These are phyloP conservation scores for Scaptomyza caliginosa DNA, from an alignment of 2,888 invertebrate genomes.

Conservation along the genomic window DNA sequence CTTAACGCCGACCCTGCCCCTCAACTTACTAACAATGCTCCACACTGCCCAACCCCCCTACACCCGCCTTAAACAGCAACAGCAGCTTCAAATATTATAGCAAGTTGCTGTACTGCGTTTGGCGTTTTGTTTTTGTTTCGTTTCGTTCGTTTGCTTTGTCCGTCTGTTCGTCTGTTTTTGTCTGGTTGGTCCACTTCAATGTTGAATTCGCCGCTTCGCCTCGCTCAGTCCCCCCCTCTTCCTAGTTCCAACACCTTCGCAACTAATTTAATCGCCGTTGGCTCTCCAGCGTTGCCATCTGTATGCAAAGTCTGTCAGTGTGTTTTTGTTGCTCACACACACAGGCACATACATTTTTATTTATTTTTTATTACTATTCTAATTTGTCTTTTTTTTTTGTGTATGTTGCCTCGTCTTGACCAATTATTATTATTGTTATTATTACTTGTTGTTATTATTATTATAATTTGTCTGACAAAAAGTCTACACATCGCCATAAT, in stretches of 20 bases:
- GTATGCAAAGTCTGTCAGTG: slow-evolving; percentile 39
- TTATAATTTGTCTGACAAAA: slow-evolving; percentile 60
- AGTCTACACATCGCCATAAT: slow-evolving; percentile 61
- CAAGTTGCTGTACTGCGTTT: slow-evolving; percentile 44
- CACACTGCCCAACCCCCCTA: slow-evolving; percentile 21
- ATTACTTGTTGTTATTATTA: slow-evolving; percentile 34
- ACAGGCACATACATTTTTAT: slow-evolving; percentile 26
- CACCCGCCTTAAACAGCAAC: slow-evolving; percentile 26
- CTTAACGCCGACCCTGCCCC: slow-evolving; percentile 59
- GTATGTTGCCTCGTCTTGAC: slow-evolving; percentile 31
- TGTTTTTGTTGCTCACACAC: slow-evolving; percentile 28
- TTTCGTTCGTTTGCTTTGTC: slow-evolving; percentile 27
- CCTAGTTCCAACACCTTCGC: slow-evolving; percentile 28
- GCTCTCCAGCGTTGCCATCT: slow-evolving; percentile 28
- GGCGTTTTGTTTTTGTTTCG: slow-evolving; percentile 44
- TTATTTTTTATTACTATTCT: slow-evolving; percentile 71
- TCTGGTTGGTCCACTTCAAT: slow-evolving; percentile 72
- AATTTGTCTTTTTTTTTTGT: slow-evolving; percentile 53
- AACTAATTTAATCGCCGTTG: slow-evolving; percentile 73
- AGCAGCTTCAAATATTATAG: slow-evolving; percentile 54
- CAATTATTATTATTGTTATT: slow-evolving; percentile 42
- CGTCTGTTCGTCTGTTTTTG: slow-evolving; percentile 29
- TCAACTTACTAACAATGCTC: slow-evolving; percentile 17
- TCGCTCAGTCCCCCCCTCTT: background rate
- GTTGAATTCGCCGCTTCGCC: slow-evolving; percentile 63